Percentiles rank a stretch among this genome's conserved stretches.
Evolutionary conservation across 92 coral and sea anemone species (phyloP).

Genomic region (Epizoanthus fatuus): DNA sequence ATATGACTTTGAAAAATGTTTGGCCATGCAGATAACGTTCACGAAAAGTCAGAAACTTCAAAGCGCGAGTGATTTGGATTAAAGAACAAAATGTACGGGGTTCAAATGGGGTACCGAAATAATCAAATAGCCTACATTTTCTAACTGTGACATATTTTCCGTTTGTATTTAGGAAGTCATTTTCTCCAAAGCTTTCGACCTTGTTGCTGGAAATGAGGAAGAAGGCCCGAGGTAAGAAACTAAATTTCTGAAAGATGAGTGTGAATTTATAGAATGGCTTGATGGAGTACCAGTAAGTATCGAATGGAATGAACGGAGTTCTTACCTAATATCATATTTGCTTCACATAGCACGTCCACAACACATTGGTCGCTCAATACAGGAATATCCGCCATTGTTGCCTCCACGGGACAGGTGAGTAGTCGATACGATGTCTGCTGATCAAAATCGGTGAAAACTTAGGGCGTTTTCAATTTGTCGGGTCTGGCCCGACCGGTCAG

Average conservation of each 20-base stretch:
- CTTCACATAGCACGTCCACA: constrained; percentile 65
- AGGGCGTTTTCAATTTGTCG: too few species aligned
- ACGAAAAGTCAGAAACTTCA: too few species aligned
- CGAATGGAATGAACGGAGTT: too few species aligned
- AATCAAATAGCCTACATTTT: neutral
- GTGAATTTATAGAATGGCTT: too few species aligned
- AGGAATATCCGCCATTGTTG: constrained; percentile 92
- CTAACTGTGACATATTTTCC: neutral
- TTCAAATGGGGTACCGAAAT: neutral
- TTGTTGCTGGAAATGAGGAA: constrained; percentile 78
- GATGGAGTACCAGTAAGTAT: too few species aligned
- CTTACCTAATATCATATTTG: neutral
- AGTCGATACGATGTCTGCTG: neutral
- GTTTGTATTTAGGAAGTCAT: constrained; percentile 70
- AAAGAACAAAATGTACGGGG: neutral
- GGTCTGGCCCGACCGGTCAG: too few species aligned
- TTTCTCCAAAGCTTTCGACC: constrained; percentile 93
- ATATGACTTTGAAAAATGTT: too few species aligned
- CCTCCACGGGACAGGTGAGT: constrained; percentile 82
- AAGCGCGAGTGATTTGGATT: too few species aligned
- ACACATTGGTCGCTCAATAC: constrained; percentile 91
- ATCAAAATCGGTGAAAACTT: too few species aligned
- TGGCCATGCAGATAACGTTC: too few species aligned
- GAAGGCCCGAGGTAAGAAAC: constrained; percentile 66
- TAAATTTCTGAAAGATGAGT: too few species aligned